phyloP scores from a whole-genome alignment of 2,797 vertebrate genomes.

The Sparidentex hasta region DNA sequence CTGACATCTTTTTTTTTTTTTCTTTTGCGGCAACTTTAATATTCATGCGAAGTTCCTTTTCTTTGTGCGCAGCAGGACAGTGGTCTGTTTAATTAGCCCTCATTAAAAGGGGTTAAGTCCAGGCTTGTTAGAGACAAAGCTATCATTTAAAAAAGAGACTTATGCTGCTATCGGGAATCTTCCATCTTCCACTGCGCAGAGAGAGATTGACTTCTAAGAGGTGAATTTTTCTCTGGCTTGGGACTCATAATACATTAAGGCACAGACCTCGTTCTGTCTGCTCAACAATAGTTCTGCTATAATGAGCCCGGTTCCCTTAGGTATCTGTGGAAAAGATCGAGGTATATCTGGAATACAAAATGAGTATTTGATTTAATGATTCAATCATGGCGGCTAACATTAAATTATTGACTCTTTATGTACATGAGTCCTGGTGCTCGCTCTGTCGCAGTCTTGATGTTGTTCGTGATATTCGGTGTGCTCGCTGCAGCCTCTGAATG shows the following conservation, averaged over 20 bases:
- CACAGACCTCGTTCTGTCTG: conserved; percentile 44
- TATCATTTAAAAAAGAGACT: conserved; percentile 8
- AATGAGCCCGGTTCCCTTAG: conserved; percentile 57
- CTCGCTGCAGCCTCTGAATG: conserved; percentile 1
- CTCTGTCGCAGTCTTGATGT: background rate
- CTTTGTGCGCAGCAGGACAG: background rate
- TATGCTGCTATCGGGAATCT: conserved; percentile 21
- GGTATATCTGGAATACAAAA: conserved; percentile 51
- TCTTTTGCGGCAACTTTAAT: background rate
- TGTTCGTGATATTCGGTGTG: background rate
- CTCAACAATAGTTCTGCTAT: conserved; percentile 42
- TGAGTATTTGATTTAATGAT: conserved; percentile 56
- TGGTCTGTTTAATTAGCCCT: conserved; percentile 21
- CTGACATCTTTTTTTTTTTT: background rate
- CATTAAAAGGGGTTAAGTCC: conserved; percentile 7
- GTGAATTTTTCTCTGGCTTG: conserved; percentile 30
- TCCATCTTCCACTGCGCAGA: conserved; percentile 16
- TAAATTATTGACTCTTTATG: conserved; percentile 25
- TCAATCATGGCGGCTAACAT: conserved; percentile 35
- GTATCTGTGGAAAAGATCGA: conserved; percentile 36
- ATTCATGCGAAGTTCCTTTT: background rate
- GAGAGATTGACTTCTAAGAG: conserved; percentile 42
- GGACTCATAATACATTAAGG: conserved; percentile 46
- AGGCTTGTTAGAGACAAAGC: conserved; percentile 5
- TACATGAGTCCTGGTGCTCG: background rate